Base-by-base conservation (phyloP, 2,113 vertebrate species). In the Parotia lawesii region DNA sequence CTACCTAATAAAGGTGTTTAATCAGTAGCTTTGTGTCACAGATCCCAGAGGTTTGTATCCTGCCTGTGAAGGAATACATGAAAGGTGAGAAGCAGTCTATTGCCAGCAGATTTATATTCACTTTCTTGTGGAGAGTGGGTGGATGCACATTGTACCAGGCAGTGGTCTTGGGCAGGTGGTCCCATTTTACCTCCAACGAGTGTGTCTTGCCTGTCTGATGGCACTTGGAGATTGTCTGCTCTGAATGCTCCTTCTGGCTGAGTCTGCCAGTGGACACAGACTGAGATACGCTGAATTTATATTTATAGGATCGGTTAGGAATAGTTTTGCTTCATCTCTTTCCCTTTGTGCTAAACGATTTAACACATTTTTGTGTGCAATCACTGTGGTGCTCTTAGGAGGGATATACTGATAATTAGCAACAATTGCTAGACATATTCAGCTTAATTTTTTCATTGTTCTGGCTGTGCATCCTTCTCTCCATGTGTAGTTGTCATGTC, bases 401-500 rank as follows among this genome's bases (percentile, higher is more conserved):
- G 12, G 9, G 20, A 74, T 75, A 79, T 48, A 58, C 35, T 77
- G 80, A 67, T 87, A 94, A 91, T 78, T 60, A 95, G 18, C 50
- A 85, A 85, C 77, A 90, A 90, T 57, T 92, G 28, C 62, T 37
- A 89, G 91, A 80, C 25, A 74, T 38, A 93, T 54, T 93, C 67
- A 88, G 22, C 35, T 65, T 88, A 76, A 65, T 47, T 74, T 42
- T 82, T 93, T 91, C 17, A 28, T 82, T 83, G 27, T 66, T 83
- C 56, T 71, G 65, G 42, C 57, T 93, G 44, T 11, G 7, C 31
- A 53, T 77, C 31, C n/a, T 76, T 84, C 61, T 77, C 35, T 60
- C 35, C 18, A 7, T n/a, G 24, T 2, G 7, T 27, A 70, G 42
- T 48, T 83, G 24, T 37, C 42, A 69, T 85, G 53, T 82, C 85